These are phyloP conservation scores for Heteromormyrus szaboi DNA, from an alignment of 2,797 vertebrate genomes.

Conservation along the genomic window DNA sequence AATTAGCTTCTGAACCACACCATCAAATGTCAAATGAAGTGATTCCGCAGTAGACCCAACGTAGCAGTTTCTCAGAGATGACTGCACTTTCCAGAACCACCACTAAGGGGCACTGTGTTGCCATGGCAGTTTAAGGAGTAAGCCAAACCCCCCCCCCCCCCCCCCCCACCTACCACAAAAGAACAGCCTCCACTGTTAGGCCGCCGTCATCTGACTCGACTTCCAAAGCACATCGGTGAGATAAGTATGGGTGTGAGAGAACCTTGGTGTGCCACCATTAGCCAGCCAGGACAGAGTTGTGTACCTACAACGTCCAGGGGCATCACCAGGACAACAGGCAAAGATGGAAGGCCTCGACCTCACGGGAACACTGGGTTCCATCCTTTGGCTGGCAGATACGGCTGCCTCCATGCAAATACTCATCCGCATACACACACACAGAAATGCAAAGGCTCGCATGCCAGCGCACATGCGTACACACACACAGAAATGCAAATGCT, in stretches of 20 bases:
- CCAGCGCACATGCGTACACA: neutral
- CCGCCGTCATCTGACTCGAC: neutral
- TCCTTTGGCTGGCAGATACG: neutral
- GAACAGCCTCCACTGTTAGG: neutral
- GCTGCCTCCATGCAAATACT: neutral
- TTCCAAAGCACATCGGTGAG: neutral
- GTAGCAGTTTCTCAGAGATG: neutral
- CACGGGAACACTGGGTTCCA: neutral
- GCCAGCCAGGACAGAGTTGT: neutral
- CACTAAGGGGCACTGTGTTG: neutral
- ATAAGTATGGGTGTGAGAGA: neutral
- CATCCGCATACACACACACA: neutral
- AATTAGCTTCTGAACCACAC: neutral
- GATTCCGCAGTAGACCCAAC: neutral
- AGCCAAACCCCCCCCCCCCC: neutral
- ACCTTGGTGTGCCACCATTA: neutral
- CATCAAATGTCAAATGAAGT: neutral
- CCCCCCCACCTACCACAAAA: neutral
- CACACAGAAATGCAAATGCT: neutral
- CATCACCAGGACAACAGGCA: neutral
- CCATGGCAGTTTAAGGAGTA: neutral
- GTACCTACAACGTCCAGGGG: neutral
- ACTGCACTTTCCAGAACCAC: neutral
- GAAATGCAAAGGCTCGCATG: neutral
- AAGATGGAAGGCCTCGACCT: neutral